Evolutionary conservation across 2,113 vertebrate species (phyloP).

Genomic region (Prunella fulvescens): DNA sequence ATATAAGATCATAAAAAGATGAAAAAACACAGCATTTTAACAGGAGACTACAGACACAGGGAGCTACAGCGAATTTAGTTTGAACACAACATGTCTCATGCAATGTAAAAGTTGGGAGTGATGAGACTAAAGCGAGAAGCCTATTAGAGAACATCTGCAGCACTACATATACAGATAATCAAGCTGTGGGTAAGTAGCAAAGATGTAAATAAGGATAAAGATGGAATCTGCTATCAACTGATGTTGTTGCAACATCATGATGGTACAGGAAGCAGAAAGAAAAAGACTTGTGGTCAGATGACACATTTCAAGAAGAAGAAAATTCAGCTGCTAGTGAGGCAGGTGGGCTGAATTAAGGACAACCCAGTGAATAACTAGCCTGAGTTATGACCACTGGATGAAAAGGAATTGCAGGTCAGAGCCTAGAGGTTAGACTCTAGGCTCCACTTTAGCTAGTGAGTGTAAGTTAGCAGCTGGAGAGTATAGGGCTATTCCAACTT

Average conservation of each 20-base stretch:
- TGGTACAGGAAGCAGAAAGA: background rate
- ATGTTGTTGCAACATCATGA: background rate
- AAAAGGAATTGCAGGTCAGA: background rate
- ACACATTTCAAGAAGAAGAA: background rate
- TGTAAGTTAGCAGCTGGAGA: background rate
- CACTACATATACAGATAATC: background rate
- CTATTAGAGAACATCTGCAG: background rate
- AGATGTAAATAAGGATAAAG: background rate
- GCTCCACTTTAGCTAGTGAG: rapidly evolving
- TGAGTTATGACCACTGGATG: background rate
- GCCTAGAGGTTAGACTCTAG: background rate
- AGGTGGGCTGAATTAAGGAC: background rate
- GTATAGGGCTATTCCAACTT: background rate
- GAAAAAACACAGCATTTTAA: background rate
- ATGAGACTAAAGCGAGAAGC: background rate
- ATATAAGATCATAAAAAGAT: background rate
- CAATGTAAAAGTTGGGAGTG: background rate
- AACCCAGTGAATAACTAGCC: background rate
- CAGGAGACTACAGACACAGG: background rate
- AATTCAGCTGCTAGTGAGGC: background rate
- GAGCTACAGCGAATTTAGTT: background rate
- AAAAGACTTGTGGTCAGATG: background rate
- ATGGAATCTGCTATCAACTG: background rate
- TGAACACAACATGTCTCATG: background rate
- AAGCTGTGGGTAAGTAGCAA: background rate